Base-by-base conservation (phyloP, 2,888 invertebrate species). In the Stomorhina lunata region DNA sequence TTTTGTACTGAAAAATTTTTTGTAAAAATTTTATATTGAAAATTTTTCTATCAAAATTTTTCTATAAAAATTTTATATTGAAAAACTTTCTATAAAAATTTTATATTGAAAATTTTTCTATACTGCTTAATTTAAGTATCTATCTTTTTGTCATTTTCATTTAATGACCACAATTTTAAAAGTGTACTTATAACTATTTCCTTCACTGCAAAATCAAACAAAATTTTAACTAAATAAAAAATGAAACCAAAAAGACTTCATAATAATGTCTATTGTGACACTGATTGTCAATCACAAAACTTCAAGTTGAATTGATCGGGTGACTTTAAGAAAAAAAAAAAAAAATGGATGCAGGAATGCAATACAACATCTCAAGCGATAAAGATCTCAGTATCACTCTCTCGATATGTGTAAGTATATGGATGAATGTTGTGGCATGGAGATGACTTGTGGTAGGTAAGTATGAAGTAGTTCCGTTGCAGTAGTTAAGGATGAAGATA, bases 221-320 rank as follows among this genome's bases (percentile, higher is more conserved):
- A 53, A 61, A 61, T 50, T 48, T 9, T 20, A 55, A 53, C 37
- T 71, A 12, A 48, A 45, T n/a, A 17, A 10, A 3, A n/a, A 27
- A 1, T 45, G 9, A 45, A 45, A 61, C 59, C 66, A 29, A 32
- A 61, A 68, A 78, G 69, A 59, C 69, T 69, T 82, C 78, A 79
- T 75, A 82, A 82, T 65, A 69, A 66, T 50, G 78, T 75, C 73
- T 82, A 79, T 79, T 82, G 82, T 75, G 82, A 82, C 79, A 79
- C 71, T 71, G 82, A 79, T 82, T 82, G 82, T 82, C 82, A 82
- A 82, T 82, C 82, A 82, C n/a, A 82, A 82, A 79, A 71, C 59
- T 29, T 66, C 59, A 71, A 43, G 57, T 37, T 69, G 65, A 72
- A 79, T 82, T 82, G 79, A 79, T 82, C 79, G 43, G 43, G 32